These are phyloP conservation scores for Podarcis lilfordi DNA, from an alignment of 2,797 vertebrate species.

Conservation along the genomic window DNA sequence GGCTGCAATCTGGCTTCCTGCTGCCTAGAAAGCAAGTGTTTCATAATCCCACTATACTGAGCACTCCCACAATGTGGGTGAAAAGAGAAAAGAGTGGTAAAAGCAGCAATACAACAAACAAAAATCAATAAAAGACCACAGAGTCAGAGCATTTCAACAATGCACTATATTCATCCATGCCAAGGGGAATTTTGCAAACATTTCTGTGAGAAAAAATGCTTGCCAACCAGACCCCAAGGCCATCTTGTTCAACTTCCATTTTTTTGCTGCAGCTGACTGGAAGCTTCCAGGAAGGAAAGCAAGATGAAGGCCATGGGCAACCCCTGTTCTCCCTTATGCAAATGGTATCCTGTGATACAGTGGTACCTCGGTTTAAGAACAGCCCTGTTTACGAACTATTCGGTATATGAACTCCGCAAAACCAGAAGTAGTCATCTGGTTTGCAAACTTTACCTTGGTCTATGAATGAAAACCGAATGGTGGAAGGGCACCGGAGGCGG, in stretches of 20 bases:
- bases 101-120: background rate
- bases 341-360: background rate
- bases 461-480: too few species aligned
- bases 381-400: too few species aligned
- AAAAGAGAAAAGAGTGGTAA: background rate
- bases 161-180: background rate
- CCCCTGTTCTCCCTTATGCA: too few species aligned
- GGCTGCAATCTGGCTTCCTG: background rate
- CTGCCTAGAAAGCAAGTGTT: background rate
- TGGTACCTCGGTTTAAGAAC: too few species aligned
- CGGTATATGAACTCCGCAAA: too few species aligned
- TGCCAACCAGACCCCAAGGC: background rate
- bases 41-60: background rate
- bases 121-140: too few species aligned
- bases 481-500: too few species aligned
- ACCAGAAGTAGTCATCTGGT: too few species aligned
- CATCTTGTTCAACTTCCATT: background rate
- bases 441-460: too few species aligned
- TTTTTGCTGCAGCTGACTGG: background rate
- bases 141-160: background rate
- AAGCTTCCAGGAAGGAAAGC: background rate
- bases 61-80: background rate
- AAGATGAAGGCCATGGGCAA: background rate
- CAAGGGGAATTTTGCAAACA: background rate
- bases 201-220: background rate